Evolutionary conservation across 1,140 invertebrate genomes (phyloP), one percentile per base, ranked within the genome.

Genomic region (Pseudobourletiella spinata): DNA sequence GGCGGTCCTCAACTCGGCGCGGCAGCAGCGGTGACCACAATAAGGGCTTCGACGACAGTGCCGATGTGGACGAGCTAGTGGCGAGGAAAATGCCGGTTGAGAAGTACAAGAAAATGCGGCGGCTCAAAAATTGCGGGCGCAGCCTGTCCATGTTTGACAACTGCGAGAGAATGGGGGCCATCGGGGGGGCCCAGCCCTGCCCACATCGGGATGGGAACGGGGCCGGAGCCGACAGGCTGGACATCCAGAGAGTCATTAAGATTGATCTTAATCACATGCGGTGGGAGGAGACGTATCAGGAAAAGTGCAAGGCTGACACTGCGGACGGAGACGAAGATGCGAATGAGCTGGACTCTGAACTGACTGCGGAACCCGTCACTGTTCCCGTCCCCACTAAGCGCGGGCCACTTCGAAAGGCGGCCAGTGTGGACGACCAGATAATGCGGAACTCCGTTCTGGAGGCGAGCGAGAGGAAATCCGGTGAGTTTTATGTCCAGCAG

Each of bases 211-310:
- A 52, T n/a, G 55, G 22, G 24, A 43, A 43, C 46, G 42, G 16
- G 3, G 32, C 6, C 29, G 54, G 26, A 22, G 18, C 11, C 8
- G 32, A 35, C 28, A 39, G 30, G 25, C 25, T 25, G 29, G 55
- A 62, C 42, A 46, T 48, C 26, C 65, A 61, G 25, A 56, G 65
- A 14, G 65, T 66, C 16, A 67, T 67, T 51, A 59, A 61, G 50
- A 67, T 67, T 61, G 61, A 67, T 48, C 55, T 67, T 46, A 63
- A 60, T 29, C 63, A 57, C 35, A 59, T 67, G 52, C 51, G 51
- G 8, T 64, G 63, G 63, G 57, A 64, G 32, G 63, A 64, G 35
- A 59, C 28, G 54, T 59, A 55, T 42, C 44, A 57, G 54, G 50
- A n/a, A 29, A 57, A 62, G 50, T 44, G 50, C 15, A 46, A 28